Evolutionary conservation across 1,140 invertebrate species (phyloP), one percentile per base, ranked within the genome.

Genomic region (Zaprionus inermis): DNA sequence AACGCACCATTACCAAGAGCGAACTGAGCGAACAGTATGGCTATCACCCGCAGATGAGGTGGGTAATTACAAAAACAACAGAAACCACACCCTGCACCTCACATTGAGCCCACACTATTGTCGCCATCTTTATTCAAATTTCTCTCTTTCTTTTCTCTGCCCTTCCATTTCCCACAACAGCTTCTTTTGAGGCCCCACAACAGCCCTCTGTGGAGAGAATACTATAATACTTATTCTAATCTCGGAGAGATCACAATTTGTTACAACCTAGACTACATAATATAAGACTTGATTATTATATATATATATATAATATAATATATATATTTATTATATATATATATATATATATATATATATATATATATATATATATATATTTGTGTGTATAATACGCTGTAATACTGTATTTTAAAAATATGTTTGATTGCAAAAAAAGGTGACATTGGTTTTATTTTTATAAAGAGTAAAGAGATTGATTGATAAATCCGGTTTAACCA

Each of bases 401-500:
- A n/a, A n/a, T n/a, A n/a, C n/a, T n/a, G n/a, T n/a, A n/a, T n/a
- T n/a, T n/a, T n/a, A n/a, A n/a, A n/a, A n/a, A n/a, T n/a, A n/a
- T 28, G 6, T 28, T 28, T 28, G 28, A 3, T 28, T 28, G 3
- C 28, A 28, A 28, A 28, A 28, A 28, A 28, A 28, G 30, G 0
- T 32, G 7, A 9, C 30, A 9, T 32, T 32, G 6, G 4, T 32
- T 32, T 32, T 32, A 32, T 32, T 32, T 32, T 32, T 32, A 6
- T 28, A 28, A 2, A 32, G 30, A 32, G 30, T 6, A 1, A 32
- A 32, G 30, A 32, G 6, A 10, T 1, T 9, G 30, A 0, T 0
- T 32, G 30, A 9, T 9, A 32, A 2, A 6, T 0, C 5, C n/a
- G n/a, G 1, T 28, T 28, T 97, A 97, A 93, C 96, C 96, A 92